Percentiles rank a stretch among this genome's conserved stretches.
Conservation (phyloP, 2,888 invertebrate species). For the Lypha dubia region DNA sequence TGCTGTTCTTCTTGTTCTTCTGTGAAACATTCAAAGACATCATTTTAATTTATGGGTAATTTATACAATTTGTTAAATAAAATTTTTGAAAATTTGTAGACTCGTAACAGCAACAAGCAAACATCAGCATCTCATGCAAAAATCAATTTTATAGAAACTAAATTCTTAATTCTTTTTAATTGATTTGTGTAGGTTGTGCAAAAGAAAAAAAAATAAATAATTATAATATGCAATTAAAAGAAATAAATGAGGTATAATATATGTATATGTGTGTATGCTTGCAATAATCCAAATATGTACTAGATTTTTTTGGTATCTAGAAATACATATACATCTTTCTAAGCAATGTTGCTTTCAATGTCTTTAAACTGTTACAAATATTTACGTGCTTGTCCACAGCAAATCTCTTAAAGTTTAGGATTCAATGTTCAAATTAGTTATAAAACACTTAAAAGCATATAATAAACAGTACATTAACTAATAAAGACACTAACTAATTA, state of each 20-base stretch:
- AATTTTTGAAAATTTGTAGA: constrained; percentile 41
- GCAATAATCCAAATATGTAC: neutral
- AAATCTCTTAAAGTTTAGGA: too few relatives aligned
- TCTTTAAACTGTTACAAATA: too few relatives aligned
- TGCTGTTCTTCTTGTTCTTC: constrained; percentile 14
- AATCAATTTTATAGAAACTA: constrained; percentile 60
- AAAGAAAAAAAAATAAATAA: too few relatives aligned
- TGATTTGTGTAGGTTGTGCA: constrained; percentile 53
- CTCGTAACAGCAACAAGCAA: constrained; percentile 1
- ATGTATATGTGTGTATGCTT: neutral
- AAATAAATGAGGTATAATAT: neutral
- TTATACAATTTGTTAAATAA: constrained; percentile 64
- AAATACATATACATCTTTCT: neutral
- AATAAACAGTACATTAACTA: too few relatives aligned
- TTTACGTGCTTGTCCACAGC: too few relatives aligned
- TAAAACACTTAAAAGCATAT: too few relatives aligned
- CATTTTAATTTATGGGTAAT: constrained; percentile 68
- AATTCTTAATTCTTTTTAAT: constrained; percentile 55
- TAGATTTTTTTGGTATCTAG: too few relatives aligned
- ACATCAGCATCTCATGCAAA: constrained; percentile 2
- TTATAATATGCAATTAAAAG: constrained; percentile 2
- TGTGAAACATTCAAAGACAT: constrained; percentile 44
- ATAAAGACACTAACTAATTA: too few relatives aligned
- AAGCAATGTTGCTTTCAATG: constrained; percentile 1
- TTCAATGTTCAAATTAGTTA: too few relatives aligned